Evolutionary conservation across 2,797 vertebrate species (phyloP), one percentile per base, ranked within the genome.

Genomic region (Semaprochilodus insignis): DNA sequence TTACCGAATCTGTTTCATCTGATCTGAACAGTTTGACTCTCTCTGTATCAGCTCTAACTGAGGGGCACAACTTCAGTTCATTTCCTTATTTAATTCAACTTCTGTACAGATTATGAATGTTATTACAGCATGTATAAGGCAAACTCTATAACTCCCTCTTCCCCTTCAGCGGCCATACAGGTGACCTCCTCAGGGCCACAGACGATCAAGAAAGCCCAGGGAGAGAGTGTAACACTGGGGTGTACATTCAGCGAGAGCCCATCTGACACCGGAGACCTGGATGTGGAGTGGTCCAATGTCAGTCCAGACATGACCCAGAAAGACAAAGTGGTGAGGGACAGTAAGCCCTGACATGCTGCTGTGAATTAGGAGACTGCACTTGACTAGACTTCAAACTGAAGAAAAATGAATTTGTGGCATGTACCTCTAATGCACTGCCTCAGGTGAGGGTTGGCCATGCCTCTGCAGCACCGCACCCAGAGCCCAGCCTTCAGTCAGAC

Each of bases 201-300:
- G 90, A 94, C 96, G 27, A 81, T 97, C 55, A 94, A 96, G 66
- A 91, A 93, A 81, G 93, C 95, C 0, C 90, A 91, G 82, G 95
- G 96, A 0, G 91, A 93, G 21, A 91, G 90, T 0, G 93, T 96
- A 57, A 92, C 51, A 6, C 86, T 99, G 81, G 94, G 92, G 2
- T 99, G 97, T 87, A 96, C 95, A 25, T 99, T 94, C 63, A 90
- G 87, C 0, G 85, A 94, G 0, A 92, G 80, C 8, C 17, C 93
- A 0, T 44, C 87, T 21, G 97, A 98, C 87, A 92, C 87, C 0
- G 97, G 97, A 25, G 94, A 94, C 0, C 89, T 97, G 88, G 97
- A 97, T 83, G 96, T 98, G 0, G 96, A 98, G 79, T 99, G 97
- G 97, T 94, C 89, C 90, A 93, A 93, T 63, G 85, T 98, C 90